These are phyloP conservation scores for Andrena dorsata DNA, from an alignment of 2,888 invertebrate genomes.

Conservation along the genomic window DNA sequence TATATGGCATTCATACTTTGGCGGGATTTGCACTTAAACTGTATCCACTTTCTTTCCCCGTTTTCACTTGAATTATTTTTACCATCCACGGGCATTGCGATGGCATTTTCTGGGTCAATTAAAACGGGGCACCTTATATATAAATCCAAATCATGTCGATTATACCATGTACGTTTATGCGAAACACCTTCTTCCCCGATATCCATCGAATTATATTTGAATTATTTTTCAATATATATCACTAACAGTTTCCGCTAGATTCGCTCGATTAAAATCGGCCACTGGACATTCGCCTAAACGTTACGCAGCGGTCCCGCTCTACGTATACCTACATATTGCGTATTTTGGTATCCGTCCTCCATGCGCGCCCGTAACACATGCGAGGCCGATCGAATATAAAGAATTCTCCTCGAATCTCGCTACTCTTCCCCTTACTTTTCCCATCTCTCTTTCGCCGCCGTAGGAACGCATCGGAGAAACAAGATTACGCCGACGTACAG, in stretches of 20 bases:
- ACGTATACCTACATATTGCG: slow-evolving; percentile 14
- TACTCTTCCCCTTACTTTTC: slow-evolving; percentile 71
- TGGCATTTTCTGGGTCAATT: background rate
- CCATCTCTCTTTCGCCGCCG: slow-evolving; percentile 62
- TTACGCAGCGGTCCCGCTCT: slow-evolving; percentile 31
- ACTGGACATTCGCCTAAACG: slow-evolving; percentile 19
- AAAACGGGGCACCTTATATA: background rate
- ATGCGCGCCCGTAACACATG: slow-evolving; percentile 12
- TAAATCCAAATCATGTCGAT: background rate
- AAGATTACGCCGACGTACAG: slow-evolving; percentile 79
- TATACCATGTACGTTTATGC: background rate
- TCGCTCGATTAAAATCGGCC: background rate
- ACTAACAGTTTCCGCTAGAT: background rate
- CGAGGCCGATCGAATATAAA: slow-evolving; percentile 67
- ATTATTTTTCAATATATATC: background rate
- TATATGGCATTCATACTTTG: too few relatives aligned
- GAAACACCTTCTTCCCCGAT: background rate
- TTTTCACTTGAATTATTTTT: background rate
- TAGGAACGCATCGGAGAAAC: slow-evolving; percentile 70
- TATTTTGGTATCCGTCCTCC: slow-evolving; percentile 41
- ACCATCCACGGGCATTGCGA: background rate
- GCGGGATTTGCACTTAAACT: too few relatives aligned
- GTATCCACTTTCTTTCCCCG: background rate
- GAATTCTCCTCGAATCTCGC: slow-evolving; percentile 72
- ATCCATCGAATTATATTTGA: background rate